Conservation (phyloP, 2,113 vertebrate species). For the Osmerus mordax region DNA sequence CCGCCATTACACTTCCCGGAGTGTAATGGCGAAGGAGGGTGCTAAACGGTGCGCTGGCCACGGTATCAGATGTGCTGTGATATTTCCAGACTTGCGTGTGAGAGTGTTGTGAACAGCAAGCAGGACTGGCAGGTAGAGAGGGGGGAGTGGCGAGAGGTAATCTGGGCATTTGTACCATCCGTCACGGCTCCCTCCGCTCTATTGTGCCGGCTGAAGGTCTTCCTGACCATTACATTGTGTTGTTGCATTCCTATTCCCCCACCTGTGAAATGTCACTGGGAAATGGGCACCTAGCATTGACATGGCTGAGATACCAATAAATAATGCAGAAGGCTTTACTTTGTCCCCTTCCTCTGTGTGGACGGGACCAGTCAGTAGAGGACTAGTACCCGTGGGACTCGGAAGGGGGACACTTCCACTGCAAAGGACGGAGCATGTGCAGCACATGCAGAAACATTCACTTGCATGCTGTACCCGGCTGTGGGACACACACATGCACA, state of each 20-base stretch:
- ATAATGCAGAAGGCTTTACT: conserved; percentile 60
- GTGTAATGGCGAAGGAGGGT: conserved; percentile 5
- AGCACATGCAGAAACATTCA: not conserved
- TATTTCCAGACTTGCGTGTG: conserved; percentile 30
- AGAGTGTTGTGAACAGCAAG: conserved; percentile 34
- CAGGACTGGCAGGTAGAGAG: conserved; percentile 29
- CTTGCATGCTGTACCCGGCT: not conserved
- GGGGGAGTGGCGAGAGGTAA: conserved; percentile 45
- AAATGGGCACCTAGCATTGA: conserved; percentile 57
- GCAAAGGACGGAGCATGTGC: conserved; percentile 16
- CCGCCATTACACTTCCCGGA: conserved; percentile 29
- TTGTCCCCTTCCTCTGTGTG: conserved; percentile 19
- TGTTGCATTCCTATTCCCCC: conserved; percentile 39
- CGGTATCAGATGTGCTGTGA: not conserved
- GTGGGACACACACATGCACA: too few relatives aligned
- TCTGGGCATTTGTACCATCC: conserved; percentile 60
- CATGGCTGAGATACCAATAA: conserved; percentile 60
- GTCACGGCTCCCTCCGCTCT: conserved; percentile 48
- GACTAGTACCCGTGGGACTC: conserved; percentile 11
- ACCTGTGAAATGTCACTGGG: conserved; percentile 64
- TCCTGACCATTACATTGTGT: conserved; percentile 61
- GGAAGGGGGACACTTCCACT: not conserved
- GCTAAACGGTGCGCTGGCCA: conserved; percentile 14
- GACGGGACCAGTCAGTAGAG: conserved; percentile 30
- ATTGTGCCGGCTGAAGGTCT: conserved; percentile 55